Percentiles rank a stretch among this genome's conserved stretches.
Conservation (phyloP, 2,113 vertebrate genomes). For the Rhombomys opimus region DNA sequence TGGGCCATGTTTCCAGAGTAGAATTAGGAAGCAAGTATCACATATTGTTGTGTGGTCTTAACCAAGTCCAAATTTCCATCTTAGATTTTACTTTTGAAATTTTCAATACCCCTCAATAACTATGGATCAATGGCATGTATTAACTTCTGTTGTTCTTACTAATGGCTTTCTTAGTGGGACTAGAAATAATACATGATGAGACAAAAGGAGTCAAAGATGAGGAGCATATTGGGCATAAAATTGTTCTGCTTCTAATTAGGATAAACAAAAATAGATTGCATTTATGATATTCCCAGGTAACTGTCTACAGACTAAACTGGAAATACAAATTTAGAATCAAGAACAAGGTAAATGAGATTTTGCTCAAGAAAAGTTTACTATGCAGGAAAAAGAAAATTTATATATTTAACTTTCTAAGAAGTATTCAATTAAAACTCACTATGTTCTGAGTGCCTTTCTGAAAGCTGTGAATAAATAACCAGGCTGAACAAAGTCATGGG, state of each 20-base stretch:
- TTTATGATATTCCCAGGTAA: neutral
- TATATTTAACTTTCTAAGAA: neutral
- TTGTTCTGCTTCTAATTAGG: neutral
- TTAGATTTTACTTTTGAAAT: neutral
- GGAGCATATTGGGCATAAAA: neutral
- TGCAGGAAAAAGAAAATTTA: neutral
- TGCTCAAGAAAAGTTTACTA: neutral
- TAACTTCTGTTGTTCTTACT: neutral
- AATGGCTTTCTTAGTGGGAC: rapidly evolving
- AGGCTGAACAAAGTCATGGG: neutral
- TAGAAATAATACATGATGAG: rapidly evolving
- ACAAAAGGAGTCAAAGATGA: neutral
- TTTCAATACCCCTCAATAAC: neutral
- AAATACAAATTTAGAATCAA: neutral
- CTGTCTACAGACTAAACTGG: neutral
- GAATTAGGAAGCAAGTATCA: neutral
- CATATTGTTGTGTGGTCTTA: no score
- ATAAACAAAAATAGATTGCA: neutral
- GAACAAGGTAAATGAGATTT: neutral
- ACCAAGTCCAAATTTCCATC: neutral
- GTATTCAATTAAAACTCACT: neutral
- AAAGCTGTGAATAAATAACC: neutral
- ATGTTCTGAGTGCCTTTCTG: neutral
- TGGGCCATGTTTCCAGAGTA: neutral
- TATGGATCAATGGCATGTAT: neutral